phyloP scores from a whole-genome alignment of 2,113 vertebrate genomes.

The Amazona vittata region DNA sequence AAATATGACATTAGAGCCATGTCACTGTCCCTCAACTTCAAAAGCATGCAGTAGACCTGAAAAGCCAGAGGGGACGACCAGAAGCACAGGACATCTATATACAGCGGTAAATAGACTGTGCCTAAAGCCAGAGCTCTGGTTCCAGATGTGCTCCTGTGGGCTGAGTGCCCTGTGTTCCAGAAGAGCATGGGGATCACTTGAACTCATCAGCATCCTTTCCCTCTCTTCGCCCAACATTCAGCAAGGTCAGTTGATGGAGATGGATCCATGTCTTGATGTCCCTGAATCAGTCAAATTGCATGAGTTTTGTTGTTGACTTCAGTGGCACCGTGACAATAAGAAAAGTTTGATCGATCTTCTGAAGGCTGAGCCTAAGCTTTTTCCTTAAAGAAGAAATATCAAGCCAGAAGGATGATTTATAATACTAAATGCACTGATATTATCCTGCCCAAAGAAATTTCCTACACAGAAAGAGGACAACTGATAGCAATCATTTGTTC shows the following conservation, averaged over 20 bases:
- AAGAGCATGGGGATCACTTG: not conserved
- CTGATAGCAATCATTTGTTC: conserved; percentile 43
- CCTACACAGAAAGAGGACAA: conserved; percentile 23
- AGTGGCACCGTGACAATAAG: not conserved
- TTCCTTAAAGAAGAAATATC: not conserved
- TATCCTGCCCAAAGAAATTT: conserved; percentile 39
- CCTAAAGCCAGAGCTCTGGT: not conserved
- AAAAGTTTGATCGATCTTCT: not conserved
- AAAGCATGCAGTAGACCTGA: not conserved
- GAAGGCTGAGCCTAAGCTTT: not conserved
- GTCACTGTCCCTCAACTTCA: not conserved
- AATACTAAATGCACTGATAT: not conserved
- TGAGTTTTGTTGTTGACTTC: not conserved
- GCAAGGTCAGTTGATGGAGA: not conserved
- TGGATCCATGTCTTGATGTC: fast-evolving
- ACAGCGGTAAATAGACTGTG: fast-evolving
- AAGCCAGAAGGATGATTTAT: conserved; percentile 8
- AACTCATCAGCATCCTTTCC: not conserved
- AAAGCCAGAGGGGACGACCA: not conserved
- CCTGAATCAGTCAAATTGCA: fast-evolving
- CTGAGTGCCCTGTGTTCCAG: not conserved
- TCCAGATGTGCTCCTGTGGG: fast-evolving
- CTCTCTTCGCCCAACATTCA: fast-evolving
- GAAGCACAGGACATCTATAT: not conserved
- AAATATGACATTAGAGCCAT: not conserved